Evolutionary conservation across 2,113 vertebrate species (phyloP).

Genomic region (Lepus europaeus): DNA sequence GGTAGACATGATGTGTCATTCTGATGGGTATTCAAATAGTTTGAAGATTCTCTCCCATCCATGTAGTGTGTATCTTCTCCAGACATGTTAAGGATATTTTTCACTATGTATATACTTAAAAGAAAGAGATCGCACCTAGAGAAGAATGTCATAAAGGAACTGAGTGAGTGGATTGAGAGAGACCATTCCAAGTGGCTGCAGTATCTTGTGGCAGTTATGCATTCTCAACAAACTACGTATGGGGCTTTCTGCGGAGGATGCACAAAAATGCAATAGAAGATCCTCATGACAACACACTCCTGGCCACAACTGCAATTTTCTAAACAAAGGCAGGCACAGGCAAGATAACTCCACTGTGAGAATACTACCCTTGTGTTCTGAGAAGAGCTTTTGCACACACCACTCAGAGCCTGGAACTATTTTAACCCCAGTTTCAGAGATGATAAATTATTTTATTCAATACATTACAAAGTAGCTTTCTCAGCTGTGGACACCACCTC

Average conservation of each 20-base stretch:
- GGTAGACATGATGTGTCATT: fast-evolving
- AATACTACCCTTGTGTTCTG: background rate
- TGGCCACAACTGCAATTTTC: background rate
- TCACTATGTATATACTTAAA: background rate
- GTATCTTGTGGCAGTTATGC: background rate
- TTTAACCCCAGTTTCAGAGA: background rate
- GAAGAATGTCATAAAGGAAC: background rate
- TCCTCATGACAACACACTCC: background rate
- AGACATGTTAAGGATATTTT: background rate
- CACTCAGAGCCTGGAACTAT: background rate
- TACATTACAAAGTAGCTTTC: background rate
- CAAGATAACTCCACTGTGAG: background rate
- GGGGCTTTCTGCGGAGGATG: background rate
- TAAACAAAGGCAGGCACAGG: background rate
- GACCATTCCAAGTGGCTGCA: background rate
- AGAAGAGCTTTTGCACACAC: background rate
- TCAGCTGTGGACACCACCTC: background rate
- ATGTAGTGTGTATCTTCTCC: background rate
- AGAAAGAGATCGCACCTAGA: background rate
- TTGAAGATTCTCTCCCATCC: background rate
- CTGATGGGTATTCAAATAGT: background rate
- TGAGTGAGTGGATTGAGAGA: background rate
- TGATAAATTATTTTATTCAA: background rate
- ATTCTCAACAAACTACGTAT: background rate
- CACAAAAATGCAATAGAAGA: background rate